Percentiles rank a stretch among this genome's conserved stretches.
Evolutionary conservation across 2,888 invertebrate genomes (phyloP).

Genomic region (Hirtodrosophila alboralis): DNA sequence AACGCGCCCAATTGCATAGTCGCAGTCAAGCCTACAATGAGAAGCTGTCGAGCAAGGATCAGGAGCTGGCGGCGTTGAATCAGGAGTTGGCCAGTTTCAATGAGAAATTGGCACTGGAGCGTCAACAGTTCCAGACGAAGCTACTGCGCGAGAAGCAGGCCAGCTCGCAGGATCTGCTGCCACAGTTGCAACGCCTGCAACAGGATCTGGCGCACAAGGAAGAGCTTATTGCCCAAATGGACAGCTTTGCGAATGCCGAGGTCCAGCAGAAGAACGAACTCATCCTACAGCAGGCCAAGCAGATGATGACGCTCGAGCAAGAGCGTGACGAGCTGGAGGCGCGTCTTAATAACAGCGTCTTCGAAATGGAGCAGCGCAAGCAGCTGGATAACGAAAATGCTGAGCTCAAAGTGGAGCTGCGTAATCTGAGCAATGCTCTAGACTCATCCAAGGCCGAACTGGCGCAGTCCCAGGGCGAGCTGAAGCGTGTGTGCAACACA

Average conservation of each 20-base stretch:
- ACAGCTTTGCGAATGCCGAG: slow-evolving; percentile 79
- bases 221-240: slow-evolving; percentile 80
- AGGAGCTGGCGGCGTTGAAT: slow-evolving; percentile 76
- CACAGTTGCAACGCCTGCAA: slow-evolving; percentile 81
- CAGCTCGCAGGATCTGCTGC: slow-evolving; percentile 80
- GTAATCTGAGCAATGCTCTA: slow-evolving; percentile 82
- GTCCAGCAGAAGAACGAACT: slow-evolving; percentile 80
- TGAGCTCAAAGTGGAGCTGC: slow-evolving; percentile 81
- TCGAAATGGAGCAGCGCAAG: slow-evolving; percentile 81
- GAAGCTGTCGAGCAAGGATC: slow-evolving; percentile 80
- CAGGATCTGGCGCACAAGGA: slow-evolving; percentile 81
- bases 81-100: slow-evolving; percentile 81
- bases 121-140: slow-evolving; percentile 83
- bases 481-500: slow-evolving; percentile 60
- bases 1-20: slow-evolving; percentile 81
- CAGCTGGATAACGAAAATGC: slow-evolving; percentile 79
- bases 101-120: slow-evolving; percentile 81
- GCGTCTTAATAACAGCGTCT: slow-evolving; percentile 79
- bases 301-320: slow-evolving; percentile 78
- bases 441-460: slow-evolving; percentile 80
- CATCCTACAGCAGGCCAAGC: slow-evolving; percentile 79
- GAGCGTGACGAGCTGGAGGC: slow-evolving; percentile 82
- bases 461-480: slow-evolving; percentile 70
- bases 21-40: slow-evolving; percentile 80
- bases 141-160: slow-evolving; percentile 81